Conservation (phyloP, 2,888 invertebrate species). For the Parnassius glacialis region DNA sequence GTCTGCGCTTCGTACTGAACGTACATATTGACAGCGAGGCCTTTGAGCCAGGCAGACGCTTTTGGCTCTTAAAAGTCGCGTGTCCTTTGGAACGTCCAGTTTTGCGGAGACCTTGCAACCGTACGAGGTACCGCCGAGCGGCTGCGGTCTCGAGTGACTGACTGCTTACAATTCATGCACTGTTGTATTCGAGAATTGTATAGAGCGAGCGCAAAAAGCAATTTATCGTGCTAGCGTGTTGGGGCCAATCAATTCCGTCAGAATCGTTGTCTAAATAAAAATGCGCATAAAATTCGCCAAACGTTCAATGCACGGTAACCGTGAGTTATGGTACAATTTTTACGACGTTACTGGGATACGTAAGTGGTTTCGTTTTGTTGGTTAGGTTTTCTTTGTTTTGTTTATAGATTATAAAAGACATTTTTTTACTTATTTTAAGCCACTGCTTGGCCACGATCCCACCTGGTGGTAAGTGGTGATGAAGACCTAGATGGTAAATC, state of each 20-base stretch:
- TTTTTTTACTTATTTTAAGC: too few species aligned
- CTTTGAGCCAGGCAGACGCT: conserved; percentile 65
- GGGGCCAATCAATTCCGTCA: conserved; percentile 64
- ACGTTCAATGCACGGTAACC: conserved; percentile 49
- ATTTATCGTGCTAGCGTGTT: conserved; percentile 73
- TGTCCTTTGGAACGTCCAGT: conserved; percentile 48
- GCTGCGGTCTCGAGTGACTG: conserved; percentile 48
- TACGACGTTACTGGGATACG: conserved; percentile 28
- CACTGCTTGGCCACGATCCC: too few species aligned
- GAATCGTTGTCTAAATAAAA: conserved; percentile 62
- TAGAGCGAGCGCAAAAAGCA: conserved; percentile 69
- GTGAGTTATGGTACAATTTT: conserved; percentile 22
- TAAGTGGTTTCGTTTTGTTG: background rate
- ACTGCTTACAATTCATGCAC: conserved; percentile 53
- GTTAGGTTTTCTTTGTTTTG: too few species aligned
- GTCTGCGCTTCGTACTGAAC: conserved; percentile 61
- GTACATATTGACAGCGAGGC: conserved; percentile 61
- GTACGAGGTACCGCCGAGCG: conserved; percentile 41
- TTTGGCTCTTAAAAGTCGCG: conserved; percentile 57
- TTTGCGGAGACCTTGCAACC: conserved; percentile 33
- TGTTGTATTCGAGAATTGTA: conserved; percentile 52
- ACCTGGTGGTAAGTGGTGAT: too few species aligned
- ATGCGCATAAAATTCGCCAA: conserved; percentile 64
- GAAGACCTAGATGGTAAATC: too few species aligned
- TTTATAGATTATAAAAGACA: too few species aligned